Conservation (phyloP, 2,888 invertebrate genomes). For the Harpalus rubripes region DNA sequence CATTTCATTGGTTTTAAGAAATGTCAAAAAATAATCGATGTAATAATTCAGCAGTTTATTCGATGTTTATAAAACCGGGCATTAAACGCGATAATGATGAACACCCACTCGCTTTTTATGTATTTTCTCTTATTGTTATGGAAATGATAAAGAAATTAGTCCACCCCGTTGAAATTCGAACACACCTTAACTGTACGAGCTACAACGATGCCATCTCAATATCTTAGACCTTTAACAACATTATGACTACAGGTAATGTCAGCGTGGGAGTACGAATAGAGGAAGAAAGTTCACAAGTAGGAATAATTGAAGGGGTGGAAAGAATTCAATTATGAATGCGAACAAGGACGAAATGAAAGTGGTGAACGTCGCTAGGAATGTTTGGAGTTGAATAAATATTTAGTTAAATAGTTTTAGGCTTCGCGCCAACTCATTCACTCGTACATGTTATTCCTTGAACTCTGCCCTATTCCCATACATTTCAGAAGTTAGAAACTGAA, state of each 20-base stretch:
- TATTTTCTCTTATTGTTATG: no score
- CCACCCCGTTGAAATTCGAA: no score
- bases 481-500: not conserved
- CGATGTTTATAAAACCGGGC: no score
- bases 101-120: no score
- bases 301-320: not conserved
- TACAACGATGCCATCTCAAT: no score
- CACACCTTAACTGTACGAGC: no score
- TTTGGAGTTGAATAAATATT: not conserved
- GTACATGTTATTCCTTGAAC: not conserved
- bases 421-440: not conserved
- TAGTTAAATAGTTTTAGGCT: not conserved
- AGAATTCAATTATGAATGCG: slow-evolving; percentile 5
- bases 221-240: no score
- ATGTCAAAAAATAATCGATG: no score
- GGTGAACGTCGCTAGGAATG: not conserved
- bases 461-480: not conserved
- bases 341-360: not conserved
- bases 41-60: no score
- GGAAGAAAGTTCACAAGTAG: not conserved
- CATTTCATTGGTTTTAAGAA: no score
- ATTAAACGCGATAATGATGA: no score
- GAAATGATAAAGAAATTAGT: no score
- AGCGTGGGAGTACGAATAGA: not conserved
- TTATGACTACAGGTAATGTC: not conserved